Percentiles rank a stretch among this genome's conserved stretches.
Conservation (phyloP, 64 coral and sea anemone genomes). For the Orbicella faveolata region DNA sequence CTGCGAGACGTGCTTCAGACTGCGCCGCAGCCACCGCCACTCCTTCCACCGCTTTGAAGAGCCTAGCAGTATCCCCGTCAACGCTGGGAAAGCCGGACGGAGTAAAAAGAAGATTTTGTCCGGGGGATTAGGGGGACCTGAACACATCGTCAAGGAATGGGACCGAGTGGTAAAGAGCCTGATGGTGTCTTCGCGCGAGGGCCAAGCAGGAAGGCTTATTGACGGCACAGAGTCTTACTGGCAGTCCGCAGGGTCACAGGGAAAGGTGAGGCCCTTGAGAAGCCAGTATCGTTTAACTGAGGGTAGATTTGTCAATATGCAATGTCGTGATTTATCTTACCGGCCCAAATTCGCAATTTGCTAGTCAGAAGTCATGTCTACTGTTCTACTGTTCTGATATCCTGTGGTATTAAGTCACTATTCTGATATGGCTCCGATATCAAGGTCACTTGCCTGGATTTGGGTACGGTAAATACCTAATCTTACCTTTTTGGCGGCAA, state of each 20-base stretch:
- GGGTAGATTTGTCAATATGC: no score
- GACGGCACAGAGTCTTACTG: slow-evolving; percentile 94
- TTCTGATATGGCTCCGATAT: no score
- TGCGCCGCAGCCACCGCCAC: slow-evolving; percentile 87
- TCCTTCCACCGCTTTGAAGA: slow-evolving; percentile 93
- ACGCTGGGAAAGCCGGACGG: slow-evolving; percentile 84
- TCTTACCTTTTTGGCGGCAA: no score
- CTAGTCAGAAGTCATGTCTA: no score
- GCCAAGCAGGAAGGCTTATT: slow-evolving; percentile 64
- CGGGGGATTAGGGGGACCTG: slow-evolving; percentile 51
- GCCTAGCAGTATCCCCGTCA: slow-evolving; percentile 84
- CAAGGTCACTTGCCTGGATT: no score
- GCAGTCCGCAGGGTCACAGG: slow-evolving; percentile 96
- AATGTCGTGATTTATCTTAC: no score
- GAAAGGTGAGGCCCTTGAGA: slow-evolving; percentile 57
- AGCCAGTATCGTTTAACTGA: neutral
- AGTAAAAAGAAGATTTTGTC: slow-evolving; percentile 50
- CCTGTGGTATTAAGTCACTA: no score
- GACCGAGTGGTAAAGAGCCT: slow-evolving; percentile 87
- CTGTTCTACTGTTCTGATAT: no score
- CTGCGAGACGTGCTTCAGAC: slow-evolving; percentile 92
- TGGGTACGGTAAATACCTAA: no score
- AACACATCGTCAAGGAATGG: slow-evolving; percentile 92
- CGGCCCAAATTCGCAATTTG: no score
- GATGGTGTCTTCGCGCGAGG: slow-evolving; percentile 89